Evolutionary conservation across 2,888 invertebrate genomes (phyloP).

Genomic region (Nomada hirtipes): DNA sequence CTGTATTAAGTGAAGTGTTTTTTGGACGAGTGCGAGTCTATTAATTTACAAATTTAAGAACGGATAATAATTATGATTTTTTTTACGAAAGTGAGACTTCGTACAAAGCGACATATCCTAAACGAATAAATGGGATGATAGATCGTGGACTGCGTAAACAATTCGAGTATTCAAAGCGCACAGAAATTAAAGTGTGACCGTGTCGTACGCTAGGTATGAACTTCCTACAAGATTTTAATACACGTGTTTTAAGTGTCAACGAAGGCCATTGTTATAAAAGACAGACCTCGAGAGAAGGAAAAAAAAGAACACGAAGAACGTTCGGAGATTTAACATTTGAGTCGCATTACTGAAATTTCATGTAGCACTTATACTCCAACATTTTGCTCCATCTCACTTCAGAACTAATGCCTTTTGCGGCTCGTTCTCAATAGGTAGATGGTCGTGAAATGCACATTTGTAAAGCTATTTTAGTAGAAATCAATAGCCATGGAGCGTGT

Average conservation of each 20-base stretch:
- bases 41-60: constrained; percentile 22
- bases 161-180: constrained; percentile 63
- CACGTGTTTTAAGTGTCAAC: constrained; percentile 39
- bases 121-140: constrained; percentile 44
- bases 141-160: constrained; percentile 32
- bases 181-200: constrained; percentile 48
- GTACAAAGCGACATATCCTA: constrained; percentile 70
- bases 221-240: constrained; percentile 52
- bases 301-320: constrained; percentile 10
- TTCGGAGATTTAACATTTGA: constrained; percentile 29
- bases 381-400: constrained; percentile 41
- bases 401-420: constrained; percentile 19
- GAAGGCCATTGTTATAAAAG: constrained; percentile 27
- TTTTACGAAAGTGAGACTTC: constrained; percentile 48
- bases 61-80: constrained; percentile 21
- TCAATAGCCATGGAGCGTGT: constrained; percentile 59
- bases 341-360: constrained; percentile 32
- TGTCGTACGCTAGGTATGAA: constrained; percentile 42
- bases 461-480: constrained; percentile 66
- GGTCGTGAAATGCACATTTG: constrained; percentile 41
- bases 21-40: constrained; percentile 36
- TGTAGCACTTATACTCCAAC: constrained; percentile 37
- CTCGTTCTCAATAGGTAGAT: constrained; percentile 12
- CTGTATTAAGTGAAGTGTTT: constrained; percentile 32
- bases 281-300: constrained; percentile 12